phyloP scores from a whole-genome alignment of 1,140 invertebrate genomes.

The Mercenaria mercenaria region DNA sequence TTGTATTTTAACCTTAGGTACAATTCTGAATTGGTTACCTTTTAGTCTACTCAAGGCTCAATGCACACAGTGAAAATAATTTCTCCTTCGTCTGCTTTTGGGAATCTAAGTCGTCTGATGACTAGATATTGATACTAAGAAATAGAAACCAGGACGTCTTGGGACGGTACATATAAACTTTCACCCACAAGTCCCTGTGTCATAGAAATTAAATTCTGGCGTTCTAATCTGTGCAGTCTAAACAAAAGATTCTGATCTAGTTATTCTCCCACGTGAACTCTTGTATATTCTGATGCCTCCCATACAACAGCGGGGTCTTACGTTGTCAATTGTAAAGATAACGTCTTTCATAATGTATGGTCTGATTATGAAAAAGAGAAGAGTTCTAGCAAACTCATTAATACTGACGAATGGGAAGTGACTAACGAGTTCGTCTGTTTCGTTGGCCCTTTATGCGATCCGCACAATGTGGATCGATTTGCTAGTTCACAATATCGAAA shows the following conservation, averaged over 20 bases:
- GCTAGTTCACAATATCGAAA: background rate
- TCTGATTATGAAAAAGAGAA: background rate
- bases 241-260: background rate
- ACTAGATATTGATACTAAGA: background rate
- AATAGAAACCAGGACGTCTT: background rate
- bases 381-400: conserved; percentile 1
- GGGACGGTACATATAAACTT: background rate
- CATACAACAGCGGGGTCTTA: background rate
- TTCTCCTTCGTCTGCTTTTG: background rate
- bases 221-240: background rate
- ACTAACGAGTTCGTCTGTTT: conserved; percentile 21
- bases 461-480: background rate
- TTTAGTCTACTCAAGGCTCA: background rate
- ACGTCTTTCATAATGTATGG: conserved; percentile 22
- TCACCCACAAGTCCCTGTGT: background rate
- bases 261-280: background rate
- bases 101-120: background rate
- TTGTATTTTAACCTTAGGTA: background rate
- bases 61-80: background rate
- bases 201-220: background rate
- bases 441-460: background rate
- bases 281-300: background rate
- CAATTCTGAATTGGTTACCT: background rate
- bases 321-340: background rate
- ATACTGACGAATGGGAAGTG: conserved; percentile 41